These are phyloP conservation scores for Pteronotus mesoamericanus DNA, from an alignment of 2,797 vertebrate species.

Conservation along the genomic window DNA sequence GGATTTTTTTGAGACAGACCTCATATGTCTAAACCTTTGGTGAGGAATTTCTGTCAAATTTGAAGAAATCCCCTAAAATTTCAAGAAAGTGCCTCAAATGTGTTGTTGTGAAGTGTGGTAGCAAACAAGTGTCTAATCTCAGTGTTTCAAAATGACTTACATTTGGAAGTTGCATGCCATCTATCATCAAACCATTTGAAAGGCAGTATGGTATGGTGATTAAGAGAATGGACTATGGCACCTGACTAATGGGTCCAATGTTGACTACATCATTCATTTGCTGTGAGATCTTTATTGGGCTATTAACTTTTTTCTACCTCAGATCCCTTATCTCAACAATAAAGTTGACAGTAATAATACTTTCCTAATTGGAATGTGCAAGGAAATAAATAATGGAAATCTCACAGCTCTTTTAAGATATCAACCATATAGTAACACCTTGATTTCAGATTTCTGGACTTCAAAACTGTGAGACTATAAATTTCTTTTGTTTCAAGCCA, in stretches of 20 bases:
- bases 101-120: not conserved
- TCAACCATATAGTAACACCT: rapidly evolving
- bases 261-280: not conserved
- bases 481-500: not conserved
- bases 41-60: not conserved
- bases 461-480: not conserved
- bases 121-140: not conserved
- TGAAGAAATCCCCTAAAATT: not conserved
- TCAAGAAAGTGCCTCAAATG: not conserved
- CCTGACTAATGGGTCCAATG: not conserved
- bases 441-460: not conserved
- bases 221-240: not conserved
- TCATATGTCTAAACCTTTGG: not conserved
- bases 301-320: not conserved
- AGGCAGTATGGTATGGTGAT: not conserved
- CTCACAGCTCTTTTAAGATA: not conserved
- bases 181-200: not conserved
- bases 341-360: not conserved
- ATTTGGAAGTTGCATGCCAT: not conserved
- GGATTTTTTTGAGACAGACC: not conserved
- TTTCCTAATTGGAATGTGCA: not conserved
- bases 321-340: not conserved
- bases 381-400: not conserved
- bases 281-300: not conserved
- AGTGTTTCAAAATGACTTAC: not conserved